Evolutionary conservation across 2,113 vertebrate genomes (phyloP).

Genomic region (Callipepla squamata): DNA sequence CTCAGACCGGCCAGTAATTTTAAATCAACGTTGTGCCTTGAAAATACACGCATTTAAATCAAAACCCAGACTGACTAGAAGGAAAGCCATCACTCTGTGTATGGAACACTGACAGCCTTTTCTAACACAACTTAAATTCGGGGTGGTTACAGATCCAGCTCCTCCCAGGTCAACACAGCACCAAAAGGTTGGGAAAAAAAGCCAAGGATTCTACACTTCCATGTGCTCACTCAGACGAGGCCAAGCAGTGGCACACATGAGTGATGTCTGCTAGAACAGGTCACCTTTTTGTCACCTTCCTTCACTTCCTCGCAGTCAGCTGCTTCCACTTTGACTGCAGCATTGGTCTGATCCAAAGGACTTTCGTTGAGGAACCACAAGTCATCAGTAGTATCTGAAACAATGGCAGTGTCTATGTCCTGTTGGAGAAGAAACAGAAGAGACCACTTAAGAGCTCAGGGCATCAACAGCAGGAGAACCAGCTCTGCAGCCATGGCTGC

Average conservation of each 20-base stretch:
- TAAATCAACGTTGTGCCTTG: neutral
- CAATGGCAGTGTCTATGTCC: constrained; percentile 93
- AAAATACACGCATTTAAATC: neutral
- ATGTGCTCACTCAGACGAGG: neutral
- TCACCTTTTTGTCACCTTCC: constrained; percentile 80
- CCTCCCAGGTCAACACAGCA: neutral
- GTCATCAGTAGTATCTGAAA: constrained; percentile 96
- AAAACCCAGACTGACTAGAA: neutral
- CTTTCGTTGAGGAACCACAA: constrained; percentile 93
- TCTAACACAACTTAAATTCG: neutral
- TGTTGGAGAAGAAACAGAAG: constrained; percentile 54
- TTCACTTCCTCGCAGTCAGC: constrained; percentile 71
- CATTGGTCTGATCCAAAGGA: constrained; percentile 85
- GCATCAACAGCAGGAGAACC: neutral
- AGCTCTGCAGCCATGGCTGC: neutral
- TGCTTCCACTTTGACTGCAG: constrained; percentile 84
- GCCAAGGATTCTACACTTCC: neutral
- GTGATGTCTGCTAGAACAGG: neutral
- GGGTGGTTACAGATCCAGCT: neutral
- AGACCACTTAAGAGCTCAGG: neutral
- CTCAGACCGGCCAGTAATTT: neutral
- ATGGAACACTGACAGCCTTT: neutral
- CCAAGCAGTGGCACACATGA: neutral
- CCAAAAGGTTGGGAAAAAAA: neutral
- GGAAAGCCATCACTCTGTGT: neutral